Evolutionary conservation across 2,888 invertebrate genomes (phyloP).

Genomic region (Sphinx pinastri): DNA sequence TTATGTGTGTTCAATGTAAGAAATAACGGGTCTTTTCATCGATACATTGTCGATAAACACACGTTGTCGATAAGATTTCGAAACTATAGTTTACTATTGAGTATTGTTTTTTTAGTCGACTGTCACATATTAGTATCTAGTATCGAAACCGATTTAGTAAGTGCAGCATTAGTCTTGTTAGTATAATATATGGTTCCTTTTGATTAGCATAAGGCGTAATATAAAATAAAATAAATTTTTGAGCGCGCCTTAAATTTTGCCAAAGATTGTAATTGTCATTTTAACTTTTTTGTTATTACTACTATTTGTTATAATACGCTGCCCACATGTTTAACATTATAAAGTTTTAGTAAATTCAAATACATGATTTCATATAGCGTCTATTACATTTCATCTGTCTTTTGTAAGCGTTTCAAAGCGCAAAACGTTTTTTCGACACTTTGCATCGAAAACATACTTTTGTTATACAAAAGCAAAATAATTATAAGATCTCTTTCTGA

Average conservation of each 20-base stretch:
- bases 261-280: neutral
- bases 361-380: neutral
- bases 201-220: neutral
- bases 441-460: neutral
- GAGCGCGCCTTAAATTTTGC: neutral
- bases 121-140: slow-evolving; percentile 12
- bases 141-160: slow-evolving; percentile 9
- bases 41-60: neutral
- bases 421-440: slow-evolving; percentile 2
- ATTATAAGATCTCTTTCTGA: neutral
- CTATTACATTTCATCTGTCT: neutral
- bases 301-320: neutral
- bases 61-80: neutral
- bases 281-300: neutral
- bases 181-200: neutral
- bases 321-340: neutral
- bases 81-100: neutral
- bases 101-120: neutral
- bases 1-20: no score
- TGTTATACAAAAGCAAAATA: slow-evolving; percentile 20
- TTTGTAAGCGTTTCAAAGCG: slow-evolving; percentile 1
- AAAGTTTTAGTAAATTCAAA: neutral
- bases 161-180: slow-evolving; percentile 16
- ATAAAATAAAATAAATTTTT: neutral
- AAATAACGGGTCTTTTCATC: neutral